Conservation (phyloP, 2,113 vertebrate species). For the Scomber colias region DNA sequence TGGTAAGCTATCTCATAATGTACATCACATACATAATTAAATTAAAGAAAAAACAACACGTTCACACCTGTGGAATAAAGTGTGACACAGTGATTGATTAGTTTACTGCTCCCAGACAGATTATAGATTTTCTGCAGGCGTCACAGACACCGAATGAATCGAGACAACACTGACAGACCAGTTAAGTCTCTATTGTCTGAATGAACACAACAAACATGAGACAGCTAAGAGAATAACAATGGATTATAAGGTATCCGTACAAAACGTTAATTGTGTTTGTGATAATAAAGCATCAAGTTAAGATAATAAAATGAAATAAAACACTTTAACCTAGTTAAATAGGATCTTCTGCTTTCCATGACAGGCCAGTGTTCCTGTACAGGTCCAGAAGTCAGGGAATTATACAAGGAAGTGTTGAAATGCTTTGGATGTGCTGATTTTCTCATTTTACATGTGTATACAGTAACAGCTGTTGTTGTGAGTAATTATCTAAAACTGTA, state of each 20-base stretch:
- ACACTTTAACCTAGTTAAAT: too few relatives aligned
- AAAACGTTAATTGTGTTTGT: neutral
- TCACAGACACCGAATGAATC: constrained; percentile 10
- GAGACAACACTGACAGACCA: neutral
- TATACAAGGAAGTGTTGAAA: neutral
- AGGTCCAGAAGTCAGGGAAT: neutral
- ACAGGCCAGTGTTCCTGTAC: neutral
- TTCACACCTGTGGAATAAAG: constrained; percentile 42
- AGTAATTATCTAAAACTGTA: constrained; percentile 14
- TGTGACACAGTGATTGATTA: constrained; percentile 44
- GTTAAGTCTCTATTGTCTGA: constrained; percentile 17
- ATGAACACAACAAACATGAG: constrained; percentile 14
- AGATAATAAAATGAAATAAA: neutral
- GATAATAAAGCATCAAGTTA: neutral
- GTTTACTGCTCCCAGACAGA: constrained; percentile 15
- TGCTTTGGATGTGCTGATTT: constrained; percentile 5
- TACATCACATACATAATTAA: constrained; percentile 24
- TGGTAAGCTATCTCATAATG: neutral
- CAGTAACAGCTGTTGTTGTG: constrained; percentile 18
- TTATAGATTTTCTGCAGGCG: constrained; percentile 32
- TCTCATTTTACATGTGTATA: constrained; percentile 21
- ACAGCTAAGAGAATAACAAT: neutral
- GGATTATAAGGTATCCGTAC: neutral
- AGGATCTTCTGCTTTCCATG: too few relatives aligned
- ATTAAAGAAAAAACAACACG: neutral